Evolutionary conservation across 2,113 vertebrate species (phyloP), one percentile per base, ranked within the genome.

Genomic region (Salvelinus alpinus): DNA sequence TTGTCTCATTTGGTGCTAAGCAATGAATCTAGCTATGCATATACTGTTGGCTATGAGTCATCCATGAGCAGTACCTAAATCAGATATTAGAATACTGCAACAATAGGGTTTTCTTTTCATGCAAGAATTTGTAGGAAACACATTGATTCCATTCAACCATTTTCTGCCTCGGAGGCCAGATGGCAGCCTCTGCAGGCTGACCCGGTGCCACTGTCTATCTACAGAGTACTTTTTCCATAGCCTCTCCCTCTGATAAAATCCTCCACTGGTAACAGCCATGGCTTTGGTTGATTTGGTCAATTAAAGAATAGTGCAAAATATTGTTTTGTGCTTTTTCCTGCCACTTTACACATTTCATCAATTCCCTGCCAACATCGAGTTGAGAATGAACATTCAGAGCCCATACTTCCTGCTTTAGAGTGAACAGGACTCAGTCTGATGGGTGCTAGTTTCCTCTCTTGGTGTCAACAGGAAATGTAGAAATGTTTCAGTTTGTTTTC

Each of bases 401-500:
- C 47, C n/a, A 4, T 9, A 47, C n/a, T 48, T 70, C 68, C 68
- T 70, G 34, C n/a, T 48, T 48, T 20, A 48, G 9, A 3, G 38
- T 38, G 38, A 9, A 38, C n/a, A 5, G 38, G 38, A 13, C 16
- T 14, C 48, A 9, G 38, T 38, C 1, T 38, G 38, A 38, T 13
- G 5, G 66, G 57, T 64, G 64, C 51, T 13, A 31, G 2, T 25
- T 65, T 66, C 34, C 25, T 62, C 20, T 22, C 22, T 38, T 38
- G 38, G 38, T 25, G 29, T 70, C 64, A 67, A 73, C 64, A 73
- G 54, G 79, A 70, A 76, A 64, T 69, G 22, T 11, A 77, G 64
- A 65, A 65, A 27, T 24, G 20, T 24, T 11, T 22, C 9, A 11
- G 38, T 44, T 44, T 44, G 8, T 3, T 11, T 44, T 44, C 38